Evolutionary conservation across 1,140 invertebrate genomes (phyloP).

Genomic region (Heliothis virescens): DNA sequence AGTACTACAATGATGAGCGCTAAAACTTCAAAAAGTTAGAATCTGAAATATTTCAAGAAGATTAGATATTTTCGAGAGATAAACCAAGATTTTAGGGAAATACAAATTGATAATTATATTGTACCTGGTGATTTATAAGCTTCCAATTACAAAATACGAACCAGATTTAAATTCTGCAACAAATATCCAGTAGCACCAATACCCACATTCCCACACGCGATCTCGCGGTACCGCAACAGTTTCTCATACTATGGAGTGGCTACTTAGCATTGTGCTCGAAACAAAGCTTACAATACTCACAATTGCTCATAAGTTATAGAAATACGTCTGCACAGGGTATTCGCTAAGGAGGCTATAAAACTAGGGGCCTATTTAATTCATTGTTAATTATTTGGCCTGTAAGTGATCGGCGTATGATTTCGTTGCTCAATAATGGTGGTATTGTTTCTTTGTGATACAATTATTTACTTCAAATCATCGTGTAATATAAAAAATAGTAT

Average conservation of each 20-base stretch:
- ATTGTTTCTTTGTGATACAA: not conserved
- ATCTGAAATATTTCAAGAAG: not conserved
- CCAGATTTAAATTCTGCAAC: not conserved
- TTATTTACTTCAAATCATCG: no score
- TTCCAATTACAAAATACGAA: not conserved
- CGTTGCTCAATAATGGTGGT: conserved; percentile 2
- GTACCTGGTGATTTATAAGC: not conserved
- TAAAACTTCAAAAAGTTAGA: no score
- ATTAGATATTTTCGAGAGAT: no score
- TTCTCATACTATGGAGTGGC: conserved; percentile 81
- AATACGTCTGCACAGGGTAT: conserved; percentile 64
- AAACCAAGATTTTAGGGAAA: not conserved
- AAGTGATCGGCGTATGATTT: conserved; percentile 58
- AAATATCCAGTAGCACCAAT: conserved; percentile 41
- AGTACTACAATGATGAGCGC: no score
- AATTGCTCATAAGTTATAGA: conserved; percentile 68
- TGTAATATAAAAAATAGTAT: no score
- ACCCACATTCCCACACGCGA: conserved; percentile 80
- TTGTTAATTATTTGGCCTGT: conserved; percentile 63
- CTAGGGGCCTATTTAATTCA: conserved; percentile 67
- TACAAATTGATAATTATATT: no score
- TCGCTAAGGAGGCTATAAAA: conserved; percentile 65
- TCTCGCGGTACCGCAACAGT: conserved; percentile 71
- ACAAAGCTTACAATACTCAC: conserved; percentile 71
- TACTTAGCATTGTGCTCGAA: conserved; percentile 75